A percentile compares a stretch with the other conserved stretches of the same genome.
These are phyloP conservation scores for Drosophila affinis DNA, from an alignment of 2,888 invertebrate genomes.

Conservation along the genomic window DNA sequence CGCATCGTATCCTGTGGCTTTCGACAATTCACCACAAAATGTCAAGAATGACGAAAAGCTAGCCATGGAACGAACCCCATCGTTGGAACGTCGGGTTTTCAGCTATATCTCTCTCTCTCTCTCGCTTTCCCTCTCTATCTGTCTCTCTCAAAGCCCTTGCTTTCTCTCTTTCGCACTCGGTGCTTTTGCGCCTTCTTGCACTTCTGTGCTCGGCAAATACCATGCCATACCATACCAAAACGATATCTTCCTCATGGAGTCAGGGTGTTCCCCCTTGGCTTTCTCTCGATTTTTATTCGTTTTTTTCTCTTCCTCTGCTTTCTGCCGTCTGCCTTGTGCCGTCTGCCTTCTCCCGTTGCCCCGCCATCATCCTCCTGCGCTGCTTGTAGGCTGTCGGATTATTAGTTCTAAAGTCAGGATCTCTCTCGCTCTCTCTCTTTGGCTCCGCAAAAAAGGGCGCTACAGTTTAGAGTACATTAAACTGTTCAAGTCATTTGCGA, in stretches of 20 bases:
- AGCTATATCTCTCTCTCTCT: conserved; percentile 51
- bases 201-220: conserved; percentile 55
- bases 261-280: conserved; percentile 51
- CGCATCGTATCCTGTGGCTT: conserved; percentile 81
- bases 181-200: conserved; percentile 18
- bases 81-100: conserved; percentile 48
- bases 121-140: conserved; percentile 12
- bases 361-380: conserved; percentile 52
- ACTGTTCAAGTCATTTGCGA: neutral
- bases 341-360: conserved; percentile 55
- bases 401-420: conserved; percentile 80
- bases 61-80: conserved; percentile 50
- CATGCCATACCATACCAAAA: neutral
- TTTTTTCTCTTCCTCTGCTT: too few species aligned
- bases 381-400: conserved; percentile 79
- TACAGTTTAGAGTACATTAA: conserved; percentile 52
- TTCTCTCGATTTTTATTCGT: conserved; percentile 46
- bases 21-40: conserved; percentile 84
- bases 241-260: conserved; percentile 51
- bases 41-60: conserved; percentile 84
- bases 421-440: conserved; percentile 38
- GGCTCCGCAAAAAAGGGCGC: conserved; percentile 47
- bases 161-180: conserved; percentile 34
- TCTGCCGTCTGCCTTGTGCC: conserved; percentile 9
- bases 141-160: conserved; percentile 20